Conservation (phyloP, 2,797 vertebrate genomes). For the Acridotheres tristis region DNA sequence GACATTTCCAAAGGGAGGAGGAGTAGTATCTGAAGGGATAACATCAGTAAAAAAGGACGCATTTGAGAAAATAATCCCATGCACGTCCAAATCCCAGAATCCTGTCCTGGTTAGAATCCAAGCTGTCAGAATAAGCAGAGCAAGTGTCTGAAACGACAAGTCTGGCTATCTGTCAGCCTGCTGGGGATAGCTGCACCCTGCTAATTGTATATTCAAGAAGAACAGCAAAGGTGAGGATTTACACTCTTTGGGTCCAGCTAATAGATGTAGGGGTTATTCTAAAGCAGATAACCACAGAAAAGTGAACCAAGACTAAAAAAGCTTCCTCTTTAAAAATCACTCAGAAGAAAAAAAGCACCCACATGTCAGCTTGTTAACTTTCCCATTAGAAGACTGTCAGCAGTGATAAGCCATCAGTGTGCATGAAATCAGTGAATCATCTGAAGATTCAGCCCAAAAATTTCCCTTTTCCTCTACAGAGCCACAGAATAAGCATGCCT, state of each 20-base stretch:
- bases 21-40: slow-evolving; percentile 12
- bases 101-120: slow-evolving; percentile 1
- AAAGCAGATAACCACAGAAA: not conserved
- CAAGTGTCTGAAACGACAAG: not conserved
- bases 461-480: not conserved
- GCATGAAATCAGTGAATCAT: slow-evolving; percentile 21
- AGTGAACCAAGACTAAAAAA: not conserved
- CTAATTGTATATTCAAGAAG: rapidly evolving
- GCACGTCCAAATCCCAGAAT: not conserved
- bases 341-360: not conserved
- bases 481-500: not conserved
- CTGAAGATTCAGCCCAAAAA: not conserved
- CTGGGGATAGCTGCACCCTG: not conserved
- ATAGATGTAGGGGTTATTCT: not conserved
- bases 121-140: not conserved
- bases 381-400: slow-evolving; percentile 7
- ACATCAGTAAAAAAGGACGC: not conserved
- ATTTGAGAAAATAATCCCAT: not conserved
- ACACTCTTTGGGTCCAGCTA: not conserved
- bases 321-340: not conserved
- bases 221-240: not conserved
- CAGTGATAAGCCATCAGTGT: slow-evolving; percentile 1
- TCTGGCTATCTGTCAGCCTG: not conserved
- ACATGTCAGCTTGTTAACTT: not conserved
- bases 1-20: slow-evolving; percentile 33